Conservation (phyloP, 2,888 invertebrate genomes). For the Aradus depressus region DNA sequence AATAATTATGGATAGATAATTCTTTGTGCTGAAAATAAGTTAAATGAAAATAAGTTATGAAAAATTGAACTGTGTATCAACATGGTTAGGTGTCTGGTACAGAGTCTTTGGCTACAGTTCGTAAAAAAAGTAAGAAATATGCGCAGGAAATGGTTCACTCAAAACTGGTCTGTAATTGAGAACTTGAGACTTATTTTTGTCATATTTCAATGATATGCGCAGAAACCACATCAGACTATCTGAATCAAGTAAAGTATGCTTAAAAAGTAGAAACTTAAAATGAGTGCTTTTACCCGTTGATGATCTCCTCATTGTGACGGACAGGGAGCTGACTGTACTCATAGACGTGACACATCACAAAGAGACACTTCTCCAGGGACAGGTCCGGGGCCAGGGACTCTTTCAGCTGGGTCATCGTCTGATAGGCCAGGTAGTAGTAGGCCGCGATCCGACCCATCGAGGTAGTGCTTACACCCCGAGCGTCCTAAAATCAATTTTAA, state of each 20-base stretch:
- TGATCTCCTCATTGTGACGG: constrained; percentile 90
- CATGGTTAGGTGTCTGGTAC: no score
- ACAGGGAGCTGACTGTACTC: constrained; percentile 93
- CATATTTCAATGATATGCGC: no score
- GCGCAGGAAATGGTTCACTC: no score
- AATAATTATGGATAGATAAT: no score
- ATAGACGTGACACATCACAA: constrained; percentile 68
- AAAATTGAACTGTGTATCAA: no score
- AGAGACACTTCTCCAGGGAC: constrained; percentile 59
- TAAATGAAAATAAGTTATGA: no score
- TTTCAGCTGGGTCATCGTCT: constrained; percentile 76
- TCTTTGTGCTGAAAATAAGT: no score
- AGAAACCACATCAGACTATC: no score
- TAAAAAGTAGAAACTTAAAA: not conserved
- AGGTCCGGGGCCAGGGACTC: constrained; percentile 52
- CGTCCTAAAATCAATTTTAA: constrained; percentile 43
- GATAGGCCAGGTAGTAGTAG: constrained; percentile 90
- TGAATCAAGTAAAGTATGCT: not conserved
- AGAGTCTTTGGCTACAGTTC: no score
- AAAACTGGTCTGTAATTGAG: no score
- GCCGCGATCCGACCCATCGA: constrained; percentile 89
- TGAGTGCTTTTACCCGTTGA: constrained; percentile 62
- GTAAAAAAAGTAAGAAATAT: no score
- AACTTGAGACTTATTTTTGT: no score
- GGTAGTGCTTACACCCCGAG: constrained; percentile 48